Base-by-base conservation (phyloP, 2,113 vertebrate genomes). In the Myiopsitta monachus region DNA sequence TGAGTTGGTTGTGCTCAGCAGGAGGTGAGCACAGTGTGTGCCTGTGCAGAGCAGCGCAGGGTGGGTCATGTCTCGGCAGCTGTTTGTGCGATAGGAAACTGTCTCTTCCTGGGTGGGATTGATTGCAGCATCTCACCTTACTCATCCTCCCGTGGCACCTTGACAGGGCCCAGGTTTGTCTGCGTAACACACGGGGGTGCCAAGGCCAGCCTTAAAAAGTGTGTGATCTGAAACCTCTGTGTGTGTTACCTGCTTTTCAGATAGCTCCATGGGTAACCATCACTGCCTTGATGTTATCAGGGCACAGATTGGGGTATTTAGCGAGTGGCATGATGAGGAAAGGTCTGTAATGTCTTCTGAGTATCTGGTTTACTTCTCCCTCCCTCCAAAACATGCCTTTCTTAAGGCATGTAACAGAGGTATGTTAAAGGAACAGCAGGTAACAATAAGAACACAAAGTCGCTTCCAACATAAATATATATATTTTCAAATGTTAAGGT, bases 61-160 rank as follows among this genome's bases (percentile, higher is more conserved):
- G 75, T 89, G 76, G 49, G 4, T 36, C 0, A 1, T 87, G n/a
- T 30, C 43, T 55, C 0, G 0, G 8, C 6, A 52, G n/a, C 30
- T 43, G 19, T 6, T 38, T 78, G 38, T 78, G 62, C 87, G 51
- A 33, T 55, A 19, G 49, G 51, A 89, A 77, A 77, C 18, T 62
- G 17, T 21, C 19, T 81, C 54, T 82, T 87, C 64, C 69, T 94
- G 91, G 57, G 93, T 96, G 91, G 87, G 75, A 82, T 38, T 73
- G 83, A 82, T 87, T 96, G 87, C 74, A 86, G 59, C 36, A 46
- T 81, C 68, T 83, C 0, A 0, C 28, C 18, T 63, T 31, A 68
- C 23, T 28, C 23, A 78, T 92, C 75, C 3, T 72, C 36, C 16
- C 27, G 41, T 91, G 91, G 77, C 55, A 49, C 17, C 31, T 38